Evolutionary conservation across 64 coral and sea anemone genomes (phyloP).

Genomic region (Anthopleura sola): DNA sequence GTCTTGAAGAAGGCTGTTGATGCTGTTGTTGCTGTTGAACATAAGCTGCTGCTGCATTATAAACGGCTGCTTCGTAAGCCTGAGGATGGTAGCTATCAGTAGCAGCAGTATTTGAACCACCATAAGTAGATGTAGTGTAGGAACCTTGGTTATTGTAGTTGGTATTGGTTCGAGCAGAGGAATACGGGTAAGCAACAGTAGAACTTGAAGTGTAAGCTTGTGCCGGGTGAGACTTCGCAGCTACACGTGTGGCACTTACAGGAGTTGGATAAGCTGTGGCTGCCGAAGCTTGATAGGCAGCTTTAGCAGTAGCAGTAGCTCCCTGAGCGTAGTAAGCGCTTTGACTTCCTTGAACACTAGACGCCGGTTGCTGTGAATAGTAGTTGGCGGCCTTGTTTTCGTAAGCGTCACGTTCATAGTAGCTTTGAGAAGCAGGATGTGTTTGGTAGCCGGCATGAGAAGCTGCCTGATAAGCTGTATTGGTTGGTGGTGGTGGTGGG

Average conservation of each 20-base stretch:
- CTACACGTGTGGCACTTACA: conserved; percentile 57
- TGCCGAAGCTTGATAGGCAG: conserved; percentile 71
- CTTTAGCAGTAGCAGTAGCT: conserved; percentile 67
- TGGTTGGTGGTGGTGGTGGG: conserved; percentile 86
- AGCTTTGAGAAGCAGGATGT: conserved; percentile 72
- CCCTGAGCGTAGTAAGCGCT: conserved; percentile 82
- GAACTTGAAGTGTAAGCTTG: conserved; percentile 89
- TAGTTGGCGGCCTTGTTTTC: conserved; percentile 81
- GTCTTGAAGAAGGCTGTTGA: conserved; percentile 19
- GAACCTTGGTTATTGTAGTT: conserved; percentile 71
- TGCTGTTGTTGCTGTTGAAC: conserved; percentile 94
- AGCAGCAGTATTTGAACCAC: conserved; percentile 48
- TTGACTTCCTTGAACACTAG: conserved; percentile 78
- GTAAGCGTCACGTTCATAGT: conserved; percentile 86
- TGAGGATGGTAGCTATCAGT: conserved; percentile 77
- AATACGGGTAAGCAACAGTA: conserved; percentile 78
- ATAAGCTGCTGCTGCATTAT: conserved; percentile 92
- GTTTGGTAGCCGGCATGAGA: conserved; percentile 77
- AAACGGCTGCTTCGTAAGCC: conserved; percentile 97
- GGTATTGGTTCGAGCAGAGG: conserved; percentile 60
- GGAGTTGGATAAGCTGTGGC: conserved; percentile 75
- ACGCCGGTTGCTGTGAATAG: conserved; percentile 76
- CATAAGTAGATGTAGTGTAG: conserved; percentile 71
- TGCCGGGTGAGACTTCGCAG: conserved; percentile 82
- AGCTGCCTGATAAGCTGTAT: conserved; percentile 64